Evolutionary conservation across 92 coral and sea anemone genomes (phyloP), one percentile per base, ranked within the genome.

Genomic region (Zoanthus sociatus): DNA sequence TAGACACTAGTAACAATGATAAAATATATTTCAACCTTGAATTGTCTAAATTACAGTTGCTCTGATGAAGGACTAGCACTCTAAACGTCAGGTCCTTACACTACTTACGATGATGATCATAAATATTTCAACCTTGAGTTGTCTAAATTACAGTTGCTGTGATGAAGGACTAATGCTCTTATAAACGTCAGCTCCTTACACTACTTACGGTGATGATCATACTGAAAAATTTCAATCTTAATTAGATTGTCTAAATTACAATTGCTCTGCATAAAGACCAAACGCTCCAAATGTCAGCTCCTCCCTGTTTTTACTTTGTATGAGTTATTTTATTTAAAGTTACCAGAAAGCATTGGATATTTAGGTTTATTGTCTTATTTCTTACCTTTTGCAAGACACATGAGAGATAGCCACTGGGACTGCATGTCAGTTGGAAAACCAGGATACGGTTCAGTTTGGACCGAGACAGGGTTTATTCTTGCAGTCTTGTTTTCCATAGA

Each of bases 371-470:
- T 9, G 37, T 21, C 48, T n/a, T 3, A 8, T 0, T 45, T 37
- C 71, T 77, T 13, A 31, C 94, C 94, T 32, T 78, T 21, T 66
- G 87, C 78, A 33, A 91, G 73, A 46, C 94, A 83, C 94, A 91
- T 91, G 42, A 91, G 78, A 13, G 94, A 88, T 17, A 87, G 71
- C 94, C 94, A 91, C 32, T 84, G 94, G 30, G 94, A 90, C 71
- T 91, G 94, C 83, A 91, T 70, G 75, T 91, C 94, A 4, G 94
- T 91, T 9, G 94, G 94, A 46, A 91, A 91, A 12, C 92, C 94
- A 16, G 94, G 94, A 66, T 83, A 88, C 3, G 94, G 92, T 33
- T 31, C 45, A 5, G 94, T 91, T 14, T 2, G 51, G 75, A 91
- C 88, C 16, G 86, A 46, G 12, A 91, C 88, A 3, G 94, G 84